Conservation (phyloP, 2,113 vertebrate genomes). For the Vimba vimba region DNA sequence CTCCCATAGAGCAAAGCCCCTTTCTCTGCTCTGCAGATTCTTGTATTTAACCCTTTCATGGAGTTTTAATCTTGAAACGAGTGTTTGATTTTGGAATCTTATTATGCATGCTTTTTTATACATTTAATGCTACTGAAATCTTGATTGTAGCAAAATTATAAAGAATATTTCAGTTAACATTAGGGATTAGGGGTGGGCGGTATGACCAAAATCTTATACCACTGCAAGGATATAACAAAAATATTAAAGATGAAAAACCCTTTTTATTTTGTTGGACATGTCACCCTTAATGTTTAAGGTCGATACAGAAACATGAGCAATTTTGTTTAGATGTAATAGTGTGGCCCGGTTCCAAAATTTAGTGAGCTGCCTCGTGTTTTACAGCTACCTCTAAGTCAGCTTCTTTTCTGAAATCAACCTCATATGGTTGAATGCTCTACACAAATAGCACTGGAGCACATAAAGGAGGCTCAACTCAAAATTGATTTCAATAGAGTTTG, state of each 20-base stretch:
- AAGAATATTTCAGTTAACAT: not conserved
- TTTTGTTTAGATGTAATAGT: not conserved
- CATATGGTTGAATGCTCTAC: not conserved
- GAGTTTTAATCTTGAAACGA: not conserved
- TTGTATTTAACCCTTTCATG: not conserved
- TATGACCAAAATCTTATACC: not conserved
- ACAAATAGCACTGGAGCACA: not conserved
- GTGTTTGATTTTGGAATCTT: not conserved
- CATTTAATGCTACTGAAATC: not conserved
- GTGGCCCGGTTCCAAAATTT: not conserved
- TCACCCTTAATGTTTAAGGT: not conserved
- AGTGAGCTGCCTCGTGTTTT: not conserved
- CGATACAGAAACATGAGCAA: not conserved
- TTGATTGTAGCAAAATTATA: not conserved
- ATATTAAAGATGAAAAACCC: not conserved
- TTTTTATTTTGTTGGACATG: not conserved
- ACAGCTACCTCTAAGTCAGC: not conserved
- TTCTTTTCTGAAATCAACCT: not conserved
- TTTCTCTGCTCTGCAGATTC: slow-evolving; percentile 13
- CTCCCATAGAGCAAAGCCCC: slow-evolving; percentile 5
- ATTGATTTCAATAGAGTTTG: no score
- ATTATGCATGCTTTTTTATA: not conserved
- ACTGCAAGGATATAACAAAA: not conserved
- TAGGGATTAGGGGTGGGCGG: not conserved
- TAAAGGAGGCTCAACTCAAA: not conserved